Base-by-base conservation (phyloP, 2,888 invertebrate species). In the Brachyptera risi region DNA sequence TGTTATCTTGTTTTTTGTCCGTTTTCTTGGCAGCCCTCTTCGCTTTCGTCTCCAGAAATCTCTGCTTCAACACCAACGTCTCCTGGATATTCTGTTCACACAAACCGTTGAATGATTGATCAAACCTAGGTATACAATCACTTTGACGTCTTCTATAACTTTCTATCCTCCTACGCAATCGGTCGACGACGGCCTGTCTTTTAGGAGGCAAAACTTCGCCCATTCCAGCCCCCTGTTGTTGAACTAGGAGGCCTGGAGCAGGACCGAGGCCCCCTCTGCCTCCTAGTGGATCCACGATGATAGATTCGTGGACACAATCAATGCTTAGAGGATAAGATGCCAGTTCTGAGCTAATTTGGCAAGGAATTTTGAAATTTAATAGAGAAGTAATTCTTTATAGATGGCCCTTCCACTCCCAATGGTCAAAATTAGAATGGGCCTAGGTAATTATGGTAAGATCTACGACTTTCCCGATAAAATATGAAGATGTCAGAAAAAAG, bases 71-170 rank as follows among this genome's bases (percentile, higher is more conserved):
- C 67, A 90, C 85, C 68, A 87, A 81, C 37, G 95, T 94, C 75
- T 95, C 94, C 77, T 93, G 86, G 69, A 90, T 86, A 74, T 95
- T 92, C 74, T 93, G 93, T 72, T 95, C 94, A 78, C 91, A 91
- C 65, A 90, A 82, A 40, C 90, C 90, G 73, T 83, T 90, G 76
- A 92, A 90, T 66, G 91, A 88, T 73, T 91, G 91, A 73, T 92
- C 92, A 78, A 90, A 94, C 65, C 93, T 83, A 64, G 92, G 92
- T 73, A 88, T 87, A 74, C 90, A 90, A 73, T 91, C 91, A 68
- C 82, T 88, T 74, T 95, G 93, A 65, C 92, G 84, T 56, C 88
- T 83, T 58, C 95, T 83, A 76, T 96, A 96, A 68, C 83, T 85
- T 72, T 93, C 93, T 75, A 96, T 88, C 71, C 96, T 85, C 65